Evolutionary conservation across 2,888 invertebrate species (phyloP), one percentile per base, ranked within the genome.

Genomic region (Netelia fuscicornis): DNA sequence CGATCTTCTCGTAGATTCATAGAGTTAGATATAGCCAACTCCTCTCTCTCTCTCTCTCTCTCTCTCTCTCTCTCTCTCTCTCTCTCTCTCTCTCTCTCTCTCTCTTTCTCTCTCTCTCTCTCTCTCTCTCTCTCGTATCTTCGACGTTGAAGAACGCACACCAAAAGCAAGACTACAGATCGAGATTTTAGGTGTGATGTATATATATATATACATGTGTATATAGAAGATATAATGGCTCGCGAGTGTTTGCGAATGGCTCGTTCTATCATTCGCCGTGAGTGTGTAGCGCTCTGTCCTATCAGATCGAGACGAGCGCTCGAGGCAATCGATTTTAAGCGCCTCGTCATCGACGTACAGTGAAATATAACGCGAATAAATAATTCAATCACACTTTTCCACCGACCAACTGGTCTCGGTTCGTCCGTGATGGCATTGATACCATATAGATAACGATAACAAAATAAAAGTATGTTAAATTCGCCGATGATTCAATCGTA

Each of bases 1-100:
- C 85, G 85, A 85, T 85, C 85, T 85, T 67, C 72, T 48, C 48
- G 77, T 56, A 85, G 85, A 85, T 85, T 85, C 82, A 79, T 75
- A 64, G 75, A 79, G 60, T 65, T 56, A 80, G 79, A 85, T 83
- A 85, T 67, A 80, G 80, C 48, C 80, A 82, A 67, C 79, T 42
- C 67, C 78, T 76, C n/a, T 60, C 65, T 58, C 20, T 58, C n/a
- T 54, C 65, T 58, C 58, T 58, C 42, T 56, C 65, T 30, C 48
- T 44, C 44, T 52, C 62, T 58, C 58, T 58, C 42, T 56, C 65
- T 30, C 48, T 44, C 44, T 52, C 62, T 58, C 58, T 58, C 42
- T 56, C 65, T 30, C 48, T 44, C 44, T 52, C 62, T 58, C 58
- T 58, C 42, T 56, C 65, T 30, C 48, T 44, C 44, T 52, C 62